Base-by-base conservation (phyloP, 2,113 vertebrate species). In the Plecotus auritus region DNA sequence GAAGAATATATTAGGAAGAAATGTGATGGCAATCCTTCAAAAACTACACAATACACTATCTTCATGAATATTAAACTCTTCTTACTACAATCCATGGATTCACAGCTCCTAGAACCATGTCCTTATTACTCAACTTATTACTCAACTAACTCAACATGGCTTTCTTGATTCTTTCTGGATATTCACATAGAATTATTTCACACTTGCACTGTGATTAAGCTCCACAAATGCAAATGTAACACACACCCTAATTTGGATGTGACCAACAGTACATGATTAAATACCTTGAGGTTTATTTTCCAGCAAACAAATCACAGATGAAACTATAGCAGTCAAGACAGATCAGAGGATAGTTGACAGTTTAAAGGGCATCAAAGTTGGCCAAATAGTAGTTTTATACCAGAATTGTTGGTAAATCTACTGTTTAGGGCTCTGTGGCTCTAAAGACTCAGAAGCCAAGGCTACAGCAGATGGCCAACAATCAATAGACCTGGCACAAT, bases 271-370 rank as follows among this genome's bases (percentile, higher is more conserved):
- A 54, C 78, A 85, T 87, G 59, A 78, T 93, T 89, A 96, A 88
- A 81, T 93, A 94, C 30, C 76, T 84, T n/a, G 12, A 93, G 59
- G 66, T 83, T 96, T 83, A 83, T 91, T 94, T 96, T 85, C 54
- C 59, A 66, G 69, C 49, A 80, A 56, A 69, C n/a, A 95, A 92
- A 88, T 20, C n/a, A 80, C 32, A 85, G 40, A 80, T 37, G 40
- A 94, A 82, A 88, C 8, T 9, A 45, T 26, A 54, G 40, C 40
- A 82, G 20, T 49, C 30, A 88, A 70, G 28, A 22, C 20, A 77
- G 28, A 92, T 40, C 42, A 91, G 69, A 88, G 64, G 30, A 37
- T 42, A 74, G 70, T 16, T 80, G 49, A 77, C 35, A 88, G n/a
- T 73, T 91, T 95, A 85, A 96, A 95, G 42, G 2, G 42, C 82